Base-by-base conservation (phyloP, 2,888 invertebrate genomes). In the Leucophora obtusa region DNA sequence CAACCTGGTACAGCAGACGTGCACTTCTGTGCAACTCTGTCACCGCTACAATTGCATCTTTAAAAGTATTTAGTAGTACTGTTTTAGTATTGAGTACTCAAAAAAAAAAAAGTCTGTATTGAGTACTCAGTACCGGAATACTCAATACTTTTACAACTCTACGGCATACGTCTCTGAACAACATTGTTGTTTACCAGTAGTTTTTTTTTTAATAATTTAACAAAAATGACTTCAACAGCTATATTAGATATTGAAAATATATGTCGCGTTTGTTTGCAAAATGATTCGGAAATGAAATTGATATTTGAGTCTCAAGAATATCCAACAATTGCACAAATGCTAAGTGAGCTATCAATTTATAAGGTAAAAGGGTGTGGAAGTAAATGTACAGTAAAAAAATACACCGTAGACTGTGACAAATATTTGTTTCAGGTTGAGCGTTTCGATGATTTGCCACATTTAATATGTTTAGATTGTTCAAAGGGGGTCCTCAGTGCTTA, bases 381-480 rank as follows among this genome's bases (percentile, higher is more conserved):
- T n/a, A n/a, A n/a, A n/a, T 9, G 10, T 35, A 7, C 10, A 2
- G 1, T 35, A 1, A 35, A 35, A 35, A 35, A 35, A 35, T 8
- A 35, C 3, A 35, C 5, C 5, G 5, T 24, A 3, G 5, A 43
- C 14, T 43, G 7, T 14, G 2, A n/a, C n/a, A 14, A 18, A 6
- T 50, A 11, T n/a, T 33, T 11, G 63, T 74, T 14, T 24, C 33
- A 91, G 91, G 86, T 91, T 65, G 85, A 86, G 71, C 87, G 89
- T 9, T 87, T 88, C 82, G 86, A 88, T 69, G 86, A 84, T 8
- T 83, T 88, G 24, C 89, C 90, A 0, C 85, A 86, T 17, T 83
- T 85, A 18, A 88, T 90, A 3, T 90, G 90, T 59, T 18, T 79
- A 2, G 82, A 84, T 9, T 90, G 90, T 73, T 79, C 85, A 5